Percentiles rank a stretch among this genome's conserved stretches.
Evolutionary conservation across 2,113 vertebrate species (phyloP).

Genomic region (Thymallus thymallus): DNA sequence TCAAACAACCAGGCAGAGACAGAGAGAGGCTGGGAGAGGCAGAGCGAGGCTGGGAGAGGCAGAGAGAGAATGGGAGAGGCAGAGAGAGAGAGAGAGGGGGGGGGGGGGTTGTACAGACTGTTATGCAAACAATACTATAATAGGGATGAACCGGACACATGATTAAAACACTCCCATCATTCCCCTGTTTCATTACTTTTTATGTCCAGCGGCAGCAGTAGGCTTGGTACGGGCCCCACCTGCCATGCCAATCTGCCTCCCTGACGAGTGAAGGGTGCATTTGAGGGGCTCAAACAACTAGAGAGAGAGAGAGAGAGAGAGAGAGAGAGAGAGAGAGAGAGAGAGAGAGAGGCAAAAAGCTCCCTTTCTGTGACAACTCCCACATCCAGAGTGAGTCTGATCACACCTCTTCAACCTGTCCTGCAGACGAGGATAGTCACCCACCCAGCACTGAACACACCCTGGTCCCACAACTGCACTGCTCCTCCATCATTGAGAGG

Average conservation of each 20-base stretch:
- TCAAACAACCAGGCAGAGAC: constrained; percentile 7
- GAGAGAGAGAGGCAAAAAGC: too few species aligned
- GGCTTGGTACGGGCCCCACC: constrained; percentile 13
- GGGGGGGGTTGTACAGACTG: constrained; percentile 30
- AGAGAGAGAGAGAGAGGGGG: neutral
- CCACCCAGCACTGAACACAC: too few species aligned
- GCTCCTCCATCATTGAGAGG: too few species aligned
- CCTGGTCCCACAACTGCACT: too few species aligned
- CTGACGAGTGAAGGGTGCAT: constrained; percentile 48
- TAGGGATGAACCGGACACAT: constrained; percentile 48
- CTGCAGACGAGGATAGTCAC: too few species aligned
- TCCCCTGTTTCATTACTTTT: constrained; percentile 43
- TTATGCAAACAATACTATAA: constrained; percentile 65
- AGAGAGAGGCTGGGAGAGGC: too few species aligned
- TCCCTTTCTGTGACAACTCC: too few species aligned
- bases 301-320: constrained; percentile 2
- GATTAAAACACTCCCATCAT: constrained; percentile 47
- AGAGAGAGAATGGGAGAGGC: too few species aligned
- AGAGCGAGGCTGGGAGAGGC: neutral
- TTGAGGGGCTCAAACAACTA: constrained; percentile 21
- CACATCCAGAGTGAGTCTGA: too few species aligned
- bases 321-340: neutral
- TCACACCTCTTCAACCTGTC: too few species aligned
- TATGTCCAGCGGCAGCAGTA: constrained; percentile 22
- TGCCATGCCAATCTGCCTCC: constrained; percentile 35